Conservation (phyloP, 2,797 vertebrate genomes). For the Peromyscus eremicus region DNA sequence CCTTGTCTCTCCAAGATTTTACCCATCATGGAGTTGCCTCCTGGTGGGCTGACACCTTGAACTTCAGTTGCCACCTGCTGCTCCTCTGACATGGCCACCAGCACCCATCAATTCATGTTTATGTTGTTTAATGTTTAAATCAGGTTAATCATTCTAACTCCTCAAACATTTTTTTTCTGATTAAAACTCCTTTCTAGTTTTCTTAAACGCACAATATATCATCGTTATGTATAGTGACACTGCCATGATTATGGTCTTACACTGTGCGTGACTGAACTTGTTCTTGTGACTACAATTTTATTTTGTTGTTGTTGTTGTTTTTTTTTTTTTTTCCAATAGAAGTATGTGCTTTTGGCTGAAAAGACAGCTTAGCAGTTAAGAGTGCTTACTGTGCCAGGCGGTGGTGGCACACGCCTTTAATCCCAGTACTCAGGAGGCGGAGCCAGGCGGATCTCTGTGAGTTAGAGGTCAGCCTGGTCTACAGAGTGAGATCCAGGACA, state of each 20-base stretch:
- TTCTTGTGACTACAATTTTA: not conserved
- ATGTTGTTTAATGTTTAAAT: not conserved
- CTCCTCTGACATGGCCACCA: too few species aligned
- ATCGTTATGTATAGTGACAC: not conserved
- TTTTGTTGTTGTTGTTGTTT: not conserved
- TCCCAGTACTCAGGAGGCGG: too few species aligned
- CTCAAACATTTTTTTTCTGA: not conserved
- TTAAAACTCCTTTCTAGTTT: not conserved
- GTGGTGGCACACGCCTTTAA: too few species aligned
- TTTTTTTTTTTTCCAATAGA: not conserved
- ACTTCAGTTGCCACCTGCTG: too few species aligned
- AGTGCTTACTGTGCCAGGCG: not conserved
- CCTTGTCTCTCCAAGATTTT: too few species aligned
- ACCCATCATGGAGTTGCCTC: too few species aligned
- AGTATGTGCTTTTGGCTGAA: not conserved
- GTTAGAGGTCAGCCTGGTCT: too few species aligned
- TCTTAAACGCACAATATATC: not conserved
- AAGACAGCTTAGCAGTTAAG: not conserved
- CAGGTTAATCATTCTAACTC: not conserved
- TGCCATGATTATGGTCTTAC: not conserved
- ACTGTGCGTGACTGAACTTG: not conserved
- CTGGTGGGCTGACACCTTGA: too few species aligned
- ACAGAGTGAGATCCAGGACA: too few species aligned
- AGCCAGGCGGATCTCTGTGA: too few species aligned
- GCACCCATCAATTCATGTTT: not conserved